Percentiles rank a stretch among this genome's conserved stretches.
Conservation (phyloP, 2,888 invertebrate genomes). For the Leistus spinibarbis region DNA sequence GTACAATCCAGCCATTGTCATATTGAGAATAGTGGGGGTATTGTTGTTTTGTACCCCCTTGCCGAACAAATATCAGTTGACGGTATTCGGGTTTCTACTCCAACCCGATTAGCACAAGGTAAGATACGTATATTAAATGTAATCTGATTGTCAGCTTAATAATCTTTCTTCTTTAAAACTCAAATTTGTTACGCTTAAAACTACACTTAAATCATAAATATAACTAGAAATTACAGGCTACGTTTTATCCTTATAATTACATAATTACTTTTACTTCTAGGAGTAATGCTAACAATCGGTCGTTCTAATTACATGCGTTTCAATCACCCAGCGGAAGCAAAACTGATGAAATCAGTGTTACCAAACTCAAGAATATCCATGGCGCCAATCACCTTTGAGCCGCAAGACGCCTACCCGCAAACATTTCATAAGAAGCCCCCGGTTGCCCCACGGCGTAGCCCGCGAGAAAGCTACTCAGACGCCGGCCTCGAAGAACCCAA, state of each 20-base stretch:
- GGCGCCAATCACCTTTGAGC: constrained; percentile 74
- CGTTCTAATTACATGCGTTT: constrained; percentile 90
- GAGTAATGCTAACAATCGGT: constrained; percentile 90
- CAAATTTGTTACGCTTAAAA: too few relatives aligned
- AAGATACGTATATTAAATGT: too few relatives aligned
- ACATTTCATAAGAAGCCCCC: constrained; percentile 68
- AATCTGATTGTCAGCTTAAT: too few relatives aligned
- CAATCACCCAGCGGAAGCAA: constrained; percentile 90
- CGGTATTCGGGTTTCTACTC: constrained; percentile 71
- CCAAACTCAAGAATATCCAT: constrained; percentile 78
- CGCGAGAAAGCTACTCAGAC: constrained; percentile 58
- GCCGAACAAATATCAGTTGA: constrained; percentile 66
- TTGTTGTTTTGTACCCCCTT: constrained; percentile 82
- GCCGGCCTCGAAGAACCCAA: constrained; percentile 63
- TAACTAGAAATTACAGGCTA: too few relatives aligned
- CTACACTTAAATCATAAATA: too few relatives aligned
- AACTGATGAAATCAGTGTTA: constrained; percentile 82
- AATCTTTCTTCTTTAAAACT: too few relatives aligned
- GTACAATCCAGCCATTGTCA: constrained; percentile 85
- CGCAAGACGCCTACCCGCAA: constrained; percentile 48
- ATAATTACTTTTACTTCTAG: constrained; percentile 57
- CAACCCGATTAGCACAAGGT: constrained; percentile 85
- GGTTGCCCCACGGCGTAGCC: constrained; percentile 65
- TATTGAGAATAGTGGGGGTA: constrained; percentile 83
- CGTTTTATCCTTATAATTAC: too few relatives aligned